Conservation (phyloP, 2,113 vertebrate genomes). For the Noturus placidus region DNA sequence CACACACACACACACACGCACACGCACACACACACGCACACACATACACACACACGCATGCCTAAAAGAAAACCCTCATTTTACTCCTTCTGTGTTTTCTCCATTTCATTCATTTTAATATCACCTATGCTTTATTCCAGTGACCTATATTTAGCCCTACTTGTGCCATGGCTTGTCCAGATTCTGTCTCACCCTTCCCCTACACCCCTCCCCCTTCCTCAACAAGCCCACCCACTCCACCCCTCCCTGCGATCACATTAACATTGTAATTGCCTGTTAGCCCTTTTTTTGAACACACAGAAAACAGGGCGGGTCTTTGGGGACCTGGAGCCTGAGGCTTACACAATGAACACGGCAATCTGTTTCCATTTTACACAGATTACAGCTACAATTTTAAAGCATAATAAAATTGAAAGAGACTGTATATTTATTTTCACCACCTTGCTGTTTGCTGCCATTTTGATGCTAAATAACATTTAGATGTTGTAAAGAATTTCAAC, state of each 20-base stretch:
- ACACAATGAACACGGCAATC: constrained; percentile 67
- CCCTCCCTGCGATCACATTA: constrained; percentile 83
- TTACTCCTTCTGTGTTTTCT: not conserved
- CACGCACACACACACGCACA: not conserved
- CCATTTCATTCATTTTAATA: not conserved
- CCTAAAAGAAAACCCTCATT: too few relatives aligned
- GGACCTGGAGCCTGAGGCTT: constrained; percentile 64
- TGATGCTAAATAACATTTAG: not conserved
- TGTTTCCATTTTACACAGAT: constrained; percentile 73
- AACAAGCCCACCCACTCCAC: constrained; percentile 21
- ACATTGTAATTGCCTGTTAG: constrained; percentile 92
- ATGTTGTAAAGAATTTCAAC: not conserved
- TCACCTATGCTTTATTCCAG: not conserved
- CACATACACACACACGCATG: not conserved
- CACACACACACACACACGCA: constrained; percentile 14
- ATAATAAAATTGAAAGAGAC: constrained; percentile 22
- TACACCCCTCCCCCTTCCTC: constrained; percentile 59
- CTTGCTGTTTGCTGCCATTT: not conserved
- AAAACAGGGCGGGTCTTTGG: constrained; percentile 62
- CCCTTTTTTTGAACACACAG: constrained; percentile 69
- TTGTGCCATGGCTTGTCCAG: constrained; percentile 39
- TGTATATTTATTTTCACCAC: not conserved
- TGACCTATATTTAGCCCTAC: constrained; percentile 33
- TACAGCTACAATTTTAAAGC: constrained; percentile 39
- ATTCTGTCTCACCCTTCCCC: constrained; percentile 37